These are phyloP conservation scores for Neogobius melanostomus DNA, from an alignment of 2,113 vertebrate genomes.

Conservation along the genomic window DNA sequence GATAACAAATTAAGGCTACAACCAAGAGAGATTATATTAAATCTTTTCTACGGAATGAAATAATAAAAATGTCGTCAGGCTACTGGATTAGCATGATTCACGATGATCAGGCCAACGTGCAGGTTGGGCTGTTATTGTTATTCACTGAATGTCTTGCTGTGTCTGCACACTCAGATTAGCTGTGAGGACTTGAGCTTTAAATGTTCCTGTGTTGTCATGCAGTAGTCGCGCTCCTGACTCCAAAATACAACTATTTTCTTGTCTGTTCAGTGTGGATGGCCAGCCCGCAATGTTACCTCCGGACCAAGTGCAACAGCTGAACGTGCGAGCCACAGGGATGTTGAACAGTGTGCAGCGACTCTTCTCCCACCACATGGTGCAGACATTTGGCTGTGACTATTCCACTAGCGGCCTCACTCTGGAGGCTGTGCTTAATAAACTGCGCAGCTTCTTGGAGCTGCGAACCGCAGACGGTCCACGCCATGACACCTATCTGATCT, in stretches of 20 bases:
- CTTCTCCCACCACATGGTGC: constrained; percentile 96
- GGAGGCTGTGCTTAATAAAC: constrained; percentile 85
- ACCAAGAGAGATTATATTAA: too few relatives aligned
- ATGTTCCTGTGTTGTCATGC: background rate
- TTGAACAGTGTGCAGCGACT: constrained; percentile 92
- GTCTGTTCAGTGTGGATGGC: constrained; percentile 82
- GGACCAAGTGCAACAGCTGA: constrained; percentile 89
- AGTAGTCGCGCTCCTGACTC: background rate
- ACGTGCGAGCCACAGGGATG: constrained; percentile 90
- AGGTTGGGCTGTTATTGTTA: too few relatives aligned
- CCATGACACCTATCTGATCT: constrained; percentile 94
- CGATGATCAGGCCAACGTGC: too few relatives aligned
- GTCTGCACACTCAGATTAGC: too few relatives aligned
- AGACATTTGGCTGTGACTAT: constrained; percentile 95
- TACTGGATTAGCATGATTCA: too few relatives aligned
- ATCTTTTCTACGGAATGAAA: too few relatives aligned
- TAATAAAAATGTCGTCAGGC: too few relatives aligned
- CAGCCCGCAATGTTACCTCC: constrained; percentile 89
- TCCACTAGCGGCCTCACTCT: constrained; percentile 91
- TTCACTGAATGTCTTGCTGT: too few relatives aligned
- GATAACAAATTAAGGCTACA: too few relatives aligned
- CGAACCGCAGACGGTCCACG: constrained; percentile 92
- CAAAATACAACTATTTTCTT: background rate
- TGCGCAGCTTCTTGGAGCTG: constrained; percentile 91
- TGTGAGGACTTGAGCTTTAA: background rate